These are phyloP conservation scores for Drosophila neutralis DNA, from an alignment of 2,888 invertebrate genomes.

Conservation along the genomic window DNA sequence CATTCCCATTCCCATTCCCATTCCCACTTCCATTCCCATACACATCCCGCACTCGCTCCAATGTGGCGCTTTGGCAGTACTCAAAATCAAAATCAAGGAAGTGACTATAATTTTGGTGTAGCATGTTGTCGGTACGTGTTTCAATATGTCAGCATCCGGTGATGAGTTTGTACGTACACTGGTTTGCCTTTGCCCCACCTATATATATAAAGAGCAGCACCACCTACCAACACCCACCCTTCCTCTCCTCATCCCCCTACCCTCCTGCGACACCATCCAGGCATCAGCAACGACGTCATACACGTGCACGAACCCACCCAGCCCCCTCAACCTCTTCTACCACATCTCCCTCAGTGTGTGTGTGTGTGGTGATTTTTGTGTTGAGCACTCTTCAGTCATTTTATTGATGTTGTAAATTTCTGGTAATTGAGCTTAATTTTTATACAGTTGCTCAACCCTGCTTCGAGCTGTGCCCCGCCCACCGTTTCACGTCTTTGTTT, in stretches of 20 bases:
- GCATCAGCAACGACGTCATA: slow-evolving; percentile 35
- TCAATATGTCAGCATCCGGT: slow-evolving; percentile 81
- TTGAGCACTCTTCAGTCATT: slow-evolving; percentile 80
- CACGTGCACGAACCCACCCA: slow-evolving; percentile 34
- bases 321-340: not conserved
- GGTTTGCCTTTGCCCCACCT: slow-evolving; percentile 47
- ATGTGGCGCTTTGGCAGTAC: slow-evolving; percentile 51
- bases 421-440: slow-evolving; percentile 81
- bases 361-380: slow-evolving; percentile 70
- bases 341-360: not conserved
- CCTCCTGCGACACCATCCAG: slow-evolving; percentile 20
- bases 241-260: not conserved
- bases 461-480: slow-evolving; percentile 29
- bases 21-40: not conserved
- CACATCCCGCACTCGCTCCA: not conserved
- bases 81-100: slow-evolving; percentile 83
- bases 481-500: slow-evolving; percentile 66
- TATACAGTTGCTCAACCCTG: slow-evolving; percentile 66
- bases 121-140: slow-evolving; percentile 83
- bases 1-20: not conserved
- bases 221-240: not conserved
- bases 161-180: slow-evolving; percentile 77
- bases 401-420: slow-evolving; percentile 82
- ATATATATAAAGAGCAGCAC: not conserved
- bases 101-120: slow-evolving; percentile 83